Evolutionary conservation across 1,140 invertebrate genomes (phyloP).

Genomic region (Drosophila ercepeae): DNA sequence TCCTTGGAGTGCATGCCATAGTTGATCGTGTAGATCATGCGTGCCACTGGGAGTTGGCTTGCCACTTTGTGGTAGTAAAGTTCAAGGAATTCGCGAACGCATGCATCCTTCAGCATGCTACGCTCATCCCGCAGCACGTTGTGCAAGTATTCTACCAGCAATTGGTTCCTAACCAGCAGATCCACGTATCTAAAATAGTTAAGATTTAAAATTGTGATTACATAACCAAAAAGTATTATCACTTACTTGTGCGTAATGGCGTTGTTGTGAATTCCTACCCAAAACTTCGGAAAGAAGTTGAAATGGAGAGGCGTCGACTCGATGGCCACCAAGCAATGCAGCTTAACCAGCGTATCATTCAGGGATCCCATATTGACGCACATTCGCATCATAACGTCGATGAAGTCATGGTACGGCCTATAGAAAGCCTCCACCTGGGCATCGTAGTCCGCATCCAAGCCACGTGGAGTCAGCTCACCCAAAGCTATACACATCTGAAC

Average conservation of each 20-base stretch:
- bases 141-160: slow-evolving; percentile 79
- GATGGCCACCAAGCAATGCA: slow-evolving; percentile 81
- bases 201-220: no score
- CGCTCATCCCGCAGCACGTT: slow-evolving; percentile 75
- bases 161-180: slow-evolving; percentile 70
- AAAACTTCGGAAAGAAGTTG: slow-evolving; percentile 83
- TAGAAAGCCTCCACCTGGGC: slow-evolving; percentile 91
- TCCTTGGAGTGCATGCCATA: slow-evolving; percentile 82
- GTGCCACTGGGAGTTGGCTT: slow-evolving; percentile 70
- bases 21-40: slow-evolving; percentile 81
- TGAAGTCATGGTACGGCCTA: slow-evolving; percentile 91
- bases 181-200: slow-evolving; percentile 74
- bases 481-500: slow-evolving; percentile 94
- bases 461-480: slow-evolving; percentile 86
- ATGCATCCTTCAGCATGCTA: slow-evolving; percentile 75
- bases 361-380: slow-evolving; percentile 87
- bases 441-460: slow-evolving; percentile 92
- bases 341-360: slow-evolving; percentile 78
- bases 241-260: slow-evolving; percentile 82
- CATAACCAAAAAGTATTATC: neutral
- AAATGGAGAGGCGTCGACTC: slow-evolving; percentile 82
- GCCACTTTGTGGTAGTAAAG: slow-evolving; percentile 81
- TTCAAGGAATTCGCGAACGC: slow-evolving; percentile 79
- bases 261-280: slow-evolving; percentile 83
- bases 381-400: slow-evolving; percentile 94